Base-by-base conservation (phyloP, 2,888 invertebrate species). In the Epinotia brunnichana region DNA sequence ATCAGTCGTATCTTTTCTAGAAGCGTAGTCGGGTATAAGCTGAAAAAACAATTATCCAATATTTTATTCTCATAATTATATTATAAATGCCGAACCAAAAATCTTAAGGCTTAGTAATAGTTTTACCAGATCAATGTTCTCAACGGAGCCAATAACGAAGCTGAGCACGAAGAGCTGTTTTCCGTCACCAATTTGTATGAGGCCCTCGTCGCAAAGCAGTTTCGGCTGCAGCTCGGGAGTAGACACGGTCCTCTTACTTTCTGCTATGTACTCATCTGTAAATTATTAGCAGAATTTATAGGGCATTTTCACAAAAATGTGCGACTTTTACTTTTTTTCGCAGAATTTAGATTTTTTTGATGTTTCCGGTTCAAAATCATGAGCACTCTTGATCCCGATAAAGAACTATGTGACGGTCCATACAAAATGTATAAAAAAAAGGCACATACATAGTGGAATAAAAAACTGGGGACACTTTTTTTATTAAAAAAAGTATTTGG, bases 91-190 rank as follows among this genome's bases (percentile, higher is more conserved):
- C 29, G 5, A 29, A 0, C 35, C 35, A 35, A 35, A 35, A 1
- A 9, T 35, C 35, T 35, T 7, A 35, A 35, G 35, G 35, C 35
- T 29, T 35, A 9, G 9, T 35, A 29, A 29, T 29, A 7, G 29
- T 13, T 80, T 79, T 83, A 95, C 92, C 79, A 93, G 76, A 76
- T 95, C 94, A 51, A 95, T 79, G 81, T 95, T 95, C 71, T 92
- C 91, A 0, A 94, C 94, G 10, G 90, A 88, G 29, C 94, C 94
- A 21, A 95, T 92, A 41, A 93, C 88, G 39, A 96, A 89, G 75
- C 92, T 94, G 3, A 96, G 86, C 0, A 94, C 78, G 82, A 94
- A 95, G 54, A 90, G 80, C 13, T 94, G 86, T 44, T 84, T 87
- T 0, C 90, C 92, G 0, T 77, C 77, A 0, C 95, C 95, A 44